Conservation (phyloP, 2,797 vertebrate genomes). For the Cuniculus paca region DNA sequence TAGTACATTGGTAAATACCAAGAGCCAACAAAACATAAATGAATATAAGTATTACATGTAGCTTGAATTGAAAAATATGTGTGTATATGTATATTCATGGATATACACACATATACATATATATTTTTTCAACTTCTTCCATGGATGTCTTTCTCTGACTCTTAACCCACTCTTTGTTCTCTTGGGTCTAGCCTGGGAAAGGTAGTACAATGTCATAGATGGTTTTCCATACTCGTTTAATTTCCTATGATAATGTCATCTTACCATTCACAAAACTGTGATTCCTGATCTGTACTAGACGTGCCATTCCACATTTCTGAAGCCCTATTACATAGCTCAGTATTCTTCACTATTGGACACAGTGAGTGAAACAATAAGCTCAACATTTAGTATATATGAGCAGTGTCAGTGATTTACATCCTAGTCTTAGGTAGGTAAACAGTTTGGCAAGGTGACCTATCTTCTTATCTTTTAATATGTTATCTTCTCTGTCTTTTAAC, state of each 20-base stretch:
- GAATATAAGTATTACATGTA: not conserved
- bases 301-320: not conserved
- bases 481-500: too few relatives aligned
- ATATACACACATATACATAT: not conserved
- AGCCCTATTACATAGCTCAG: not conserved
- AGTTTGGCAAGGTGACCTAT: not conserved
- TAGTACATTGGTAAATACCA: not conserved
- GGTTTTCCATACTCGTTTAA: not conserved
- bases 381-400: not conserved
- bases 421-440: not conserved
- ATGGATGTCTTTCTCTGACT: not conserved
- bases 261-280: not conserved
- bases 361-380: not conserved
- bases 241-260: not conserved
- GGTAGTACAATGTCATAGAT: not conserved
- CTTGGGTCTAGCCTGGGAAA: not conserved
- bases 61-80: not conserved
- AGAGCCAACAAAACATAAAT: conserved; percentile 2
- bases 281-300: not conserved
- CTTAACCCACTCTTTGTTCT: not conserved
- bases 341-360: not conserved
- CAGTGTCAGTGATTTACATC: not conserved
- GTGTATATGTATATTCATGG: not conserved
- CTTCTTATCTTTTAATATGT: not conserved
- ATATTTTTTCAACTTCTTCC: not conserved